phyloP scores from a whole-genome alignment of 1,140 invertebrate species.

The Pemphigus obesinymphae region DNA sequence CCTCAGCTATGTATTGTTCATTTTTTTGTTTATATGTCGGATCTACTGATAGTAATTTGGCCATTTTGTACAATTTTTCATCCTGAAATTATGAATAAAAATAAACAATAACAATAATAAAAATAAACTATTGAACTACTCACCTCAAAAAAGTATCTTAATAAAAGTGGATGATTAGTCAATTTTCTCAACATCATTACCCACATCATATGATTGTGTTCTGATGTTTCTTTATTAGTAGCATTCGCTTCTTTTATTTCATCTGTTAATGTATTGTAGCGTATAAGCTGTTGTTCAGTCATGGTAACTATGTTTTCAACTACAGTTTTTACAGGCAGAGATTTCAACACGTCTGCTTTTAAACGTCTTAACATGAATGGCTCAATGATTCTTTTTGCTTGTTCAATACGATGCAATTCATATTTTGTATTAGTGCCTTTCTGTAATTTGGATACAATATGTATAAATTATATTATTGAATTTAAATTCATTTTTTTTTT shows the following conservation, averaged over 20 bases:
- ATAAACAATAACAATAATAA: background rate
- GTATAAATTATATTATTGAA: background rate
- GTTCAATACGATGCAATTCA: slow-evolving; percentile 80
- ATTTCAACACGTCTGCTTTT: slow-evolving; percentile 77
- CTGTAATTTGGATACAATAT: background rate
- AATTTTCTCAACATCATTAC: slow-evolving; percentile 85
- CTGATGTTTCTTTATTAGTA: slow-evolving; percentile 28
- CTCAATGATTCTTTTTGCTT: slow-evolving; percentile 92
- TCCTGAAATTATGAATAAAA: slow-evolving; percentile 47
- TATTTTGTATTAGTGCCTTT: slow-evolving; percentile 58
- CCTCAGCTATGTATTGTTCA: slow-evolving; percentile 77
- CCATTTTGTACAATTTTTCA: slow-evolving; percentile 56
- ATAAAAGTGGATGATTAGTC: slow-evolving; percentile 81
- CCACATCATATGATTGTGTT: slow-evolving; percentile 60
- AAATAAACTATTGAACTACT: background rate
- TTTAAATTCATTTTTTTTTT: background rate
- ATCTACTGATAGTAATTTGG: slow-evolving; percentile 66
- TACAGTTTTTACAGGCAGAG: slow-evolving; percentile 75
- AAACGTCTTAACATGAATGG: slow-evolving; percentile 90
- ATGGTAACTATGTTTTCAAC: slow-evolving; percentile 62
- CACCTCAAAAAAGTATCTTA: slow-evolving; percentile 69
- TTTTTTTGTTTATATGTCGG: slow-evolving; percentile 74
- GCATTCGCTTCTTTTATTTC: slow-evolving; percentile 66
- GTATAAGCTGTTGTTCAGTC: slow-evolving; percentile 63
- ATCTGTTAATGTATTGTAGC: slow-evolving; percentile 71